Base-by-base conservation (phyloP, 1,140 invertebrate genomes). In the Stegodyphus mimosarum region DNA sequence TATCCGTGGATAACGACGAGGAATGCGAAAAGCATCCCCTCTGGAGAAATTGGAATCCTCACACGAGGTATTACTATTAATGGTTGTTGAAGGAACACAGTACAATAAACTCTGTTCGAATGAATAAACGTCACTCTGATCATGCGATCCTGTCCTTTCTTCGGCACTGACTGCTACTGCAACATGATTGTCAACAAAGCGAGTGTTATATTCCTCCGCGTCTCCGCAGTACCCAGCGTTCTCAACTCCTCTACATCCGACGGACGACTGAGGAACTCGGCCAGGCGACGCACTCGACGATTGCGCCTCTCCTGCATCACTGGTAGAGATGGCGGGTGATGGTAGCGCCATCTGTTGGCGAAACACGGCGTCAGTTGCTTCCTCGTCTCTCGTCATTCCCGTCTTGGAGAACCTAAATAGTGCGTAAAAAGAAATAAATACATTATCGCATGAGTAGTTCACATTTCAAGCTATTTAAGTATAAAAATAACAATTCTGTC, bases 341-440 rank as follows among this genome's bases (percentile, higher is more conserved):
- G 49, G 60, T 11, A 84, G 72, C 81, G 81, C 81, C 81, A 84
- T 84, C 81, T 84, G 50, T n/a, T 49, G 81, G 49, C 13, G 11
- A 10, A 11, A 51, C 17, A 18, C 48, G 72, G 69, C 81, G 60
- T 75, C 73, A 75, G 50, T 55, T 0, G 50, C 53, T 60, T 63
- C 77, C 13, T 78, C 63, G 33, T 17, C 60, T 18, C 49, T 75
- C 60, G 48, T 84, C 63, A 48, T 49, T 18, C 49, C 67, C 60
- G 48, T 84, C 63, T 55, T n/a, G 7, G 10, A 63, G 17, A 75
- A 51, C 64, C 72, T 76, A 84, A 84, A 84, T 76, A 84, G 81
- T 75, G 81, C 72, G 73, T 75, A 84, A 84, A 84, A 51, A 75
- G 17, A 67, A 67, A 67, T 67, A 52, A 6, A 74, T 71, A 49